phyloP scores from a whole-genome alignment of 1,140 invertebrate genomes.

The Palaemon carinicauda region DNA sequence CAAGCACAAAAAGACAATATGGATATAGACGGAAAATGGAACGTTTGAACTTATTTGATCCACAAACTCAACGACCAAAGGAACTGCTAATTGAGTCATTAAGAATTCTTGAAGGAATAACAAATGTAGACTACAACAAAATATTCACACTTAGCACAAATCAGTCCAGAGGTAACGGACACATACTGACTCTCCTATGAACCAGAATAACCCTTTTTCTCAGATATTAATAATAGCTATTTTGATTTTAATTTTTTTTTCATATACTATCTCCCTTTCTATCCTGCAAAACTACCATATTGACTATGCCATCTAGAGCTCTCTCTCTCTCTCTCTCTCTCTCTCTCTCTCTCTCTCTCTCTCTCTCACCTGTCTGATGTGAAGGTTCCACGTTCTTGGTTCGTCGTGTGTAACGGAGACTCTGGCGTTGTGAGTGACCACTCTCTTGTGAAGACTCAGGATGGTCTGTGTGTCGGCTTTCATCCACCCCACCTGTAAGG shows the following conservation, averaged over 20 bases:
- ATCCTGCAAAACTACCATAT: too few relatives aligned
- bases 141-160: too few relatives aligned
- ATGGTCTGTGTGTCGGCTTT: conserved; percentile 91
- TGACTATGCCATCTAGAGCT: too few relatives aligned
- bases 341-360: conserved; percentile 66
- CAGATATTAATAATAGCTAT: neutral
- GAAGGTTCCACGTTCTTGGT: conserved; percentile 82
- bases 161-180: too few relatives aligned
- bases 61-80: too few relatives aligned
- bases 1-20: too few relatives aligned
- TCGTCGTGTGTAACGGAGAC: conserved; percentile 84
- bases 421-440: conserved; percentile 87
- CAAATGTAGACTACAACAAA: too few relatives aligned
- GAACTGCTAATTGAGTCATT: too few relatives aligned
- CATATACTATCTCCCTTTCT: neutral
- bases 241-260: neutral
- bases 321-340: neutral
- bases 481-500: conserved; percentile 83
- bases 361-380: conserved; percentile 81
- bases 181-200: too few relatives aligned
- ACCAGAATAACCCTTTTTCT: neutral
- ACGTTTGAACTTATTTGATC: too few relatives aligned
- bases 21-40: too few relatives aligned
- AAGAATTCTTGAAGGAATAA: too few relatives aligned
- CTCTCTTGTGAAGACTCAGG: conserved; percentile 84